phyloP scores from a whole-genome alignment of 2,113 vertebrate genomes.

The Alouatta palliata region DNA sequence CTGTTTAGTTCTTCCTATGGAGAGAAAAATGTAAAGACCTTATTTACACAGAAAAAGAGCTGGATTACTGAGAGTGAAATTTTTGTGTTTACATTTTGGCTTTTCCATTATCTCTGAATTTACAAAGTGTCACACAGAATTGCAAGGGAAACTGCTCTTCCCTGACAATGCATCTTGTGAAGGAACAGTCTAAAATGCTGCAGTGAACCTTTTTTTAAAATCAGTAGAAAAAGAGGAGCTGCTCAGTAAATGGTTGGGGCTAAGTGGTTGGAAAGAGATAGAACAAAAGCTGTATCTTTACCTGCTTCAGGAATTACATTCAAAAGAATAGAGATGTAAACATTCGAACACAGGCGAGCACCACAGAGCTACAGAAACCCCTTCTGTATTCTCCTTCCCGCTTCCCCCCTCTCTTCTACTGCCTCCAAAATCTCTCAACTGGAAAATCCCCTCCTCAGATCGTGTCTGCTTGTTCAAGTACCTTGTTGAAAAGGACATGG shows the following conservation, averaged over 20 bases:
- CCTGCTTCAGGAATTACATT: background rate
- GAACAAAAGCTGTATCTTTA: background rate
- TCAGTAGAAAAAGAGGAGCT: slow-evolving; percentile 9
- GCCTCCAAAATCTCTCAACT: background rate
- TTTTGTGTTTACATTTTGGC: slow-evolving; percentile 23
- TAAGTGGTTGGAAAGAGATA: background rate
- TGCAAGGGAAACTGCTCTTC: background rate
- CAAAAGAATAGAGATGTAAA: slow-evolving; percentile 19
- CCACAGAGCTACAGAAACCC: background rate
- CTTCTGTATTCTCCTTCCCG: background rate
- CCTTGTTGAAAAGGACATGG: background rate
- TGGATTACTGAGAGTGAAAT: background rate
- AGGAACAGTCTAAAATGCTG: slow-evolving; percentile 9
- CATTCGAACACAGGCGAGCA: background rate
- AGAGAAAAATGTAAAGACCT: slow-evolving; percentile 32
- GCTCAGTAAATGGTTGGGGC: background rate
- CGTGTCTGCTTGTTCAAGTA: background rate
- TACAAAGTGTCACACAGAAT: slow-evolving; percentile 9
- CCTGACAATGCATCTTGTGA: slow-evolving; percentile 17
- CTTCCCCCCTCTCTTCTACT: background rate
- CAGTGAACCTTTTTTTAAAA: slow-evolving; percentile 7
- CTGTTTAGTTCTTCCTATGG: slow-evolving; percentile 32
- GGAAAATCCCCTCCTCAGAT: background rate
- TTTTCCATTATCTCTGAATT: slow-evolving; percentile 46
- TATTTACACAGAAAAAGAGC: slow-evolving; percentile 40